phyloP scores from a whole-genome alignment of 2,797 vertebrate species.

The Gallinago nigripennis region DNA sequence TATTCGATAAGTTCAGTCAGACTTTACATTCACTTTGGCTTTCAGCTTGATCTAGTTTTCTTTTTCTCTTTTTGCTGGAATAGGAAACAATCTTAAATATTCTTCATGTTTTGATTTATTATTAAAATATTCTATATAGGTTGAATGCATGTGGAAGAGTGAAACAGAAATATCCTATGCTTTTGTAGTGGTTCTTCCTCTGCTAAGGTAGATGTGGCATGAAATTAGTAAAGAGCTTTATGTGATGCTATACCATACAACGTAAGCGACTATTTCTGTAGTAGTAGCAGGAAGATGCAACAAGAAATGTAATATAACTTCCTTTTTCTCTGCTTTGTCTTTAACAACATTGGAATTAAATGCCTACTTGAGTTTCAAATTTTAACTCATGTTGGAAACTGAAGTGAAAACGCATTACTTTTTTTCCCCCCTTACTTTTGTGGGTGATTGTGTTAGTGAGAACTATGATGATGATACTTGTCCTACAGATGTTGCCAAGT shows the following conservation, averaged over 20 bases:
- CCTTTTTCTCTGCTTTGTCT: background rate
- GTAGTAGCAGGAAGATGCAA: background rate
- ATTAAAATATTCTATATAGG: background rate
- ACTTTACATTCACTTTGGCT: background rate
- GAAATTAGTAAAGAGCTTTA: background rate
- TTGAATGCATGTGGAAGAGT: background rate
- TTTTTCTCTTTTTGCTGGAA: background rate
- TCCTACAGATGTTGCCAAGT: background rate
- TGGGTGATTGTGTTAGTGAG: background rate
- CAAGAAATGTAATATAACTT: background rate
- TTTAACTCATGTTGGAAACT: background rate
- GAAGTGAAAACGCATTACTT: background rate
- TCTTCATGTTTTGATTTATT: background rate
- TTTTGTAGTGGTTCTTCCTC: background rate
- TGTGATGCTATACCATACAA: background rate
- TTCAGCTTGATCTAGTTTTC: background rate
- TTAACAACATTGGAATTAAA: background rate
- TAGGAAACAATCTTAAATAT: background rate
- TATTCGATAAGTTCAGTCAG: background rate
- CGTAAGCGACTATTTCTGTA: background rate
- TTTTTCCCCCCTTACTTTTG: background rate
- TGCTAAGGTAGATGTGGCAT: background rate
- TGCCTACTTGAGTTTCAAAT: background rate
- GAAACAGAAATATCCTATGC: background rate
- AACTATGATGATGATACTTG: fast-evolving